Evolutionary conservation across 1,140 invertebrate genomes (phyloP).

Genomic region (Drosophila lacertosa): DNA sequence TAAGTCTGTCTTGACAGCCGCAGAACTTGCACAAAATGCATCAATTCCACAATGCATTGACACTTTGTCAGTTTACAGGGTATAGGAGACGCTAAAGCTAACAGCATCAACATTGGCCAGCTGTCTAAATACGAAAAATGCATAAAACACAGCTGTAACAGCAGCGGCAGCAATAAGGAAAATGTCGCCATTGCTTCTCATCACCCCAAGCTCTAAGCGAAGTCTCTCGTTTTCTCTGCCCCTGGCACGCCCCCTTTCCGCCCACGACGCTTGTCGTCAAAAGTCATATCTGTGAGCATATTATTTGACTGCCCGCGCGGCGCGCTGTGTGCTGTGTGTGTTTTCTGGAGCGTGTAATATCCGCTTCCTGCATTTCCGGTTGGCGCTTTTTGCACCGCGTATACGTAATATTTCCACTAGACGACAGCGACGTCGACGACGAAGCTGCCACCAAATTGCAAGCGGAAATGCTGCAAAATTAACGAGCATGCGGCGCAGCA

Average conservation of each 20-base stretch:
- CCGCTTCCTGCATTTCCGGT: constrained; percentile 82
- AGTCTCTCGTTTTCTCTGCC: too few species aligned
- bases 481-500: constrained; percentile 64
- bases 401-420: constrained; percentile 58
- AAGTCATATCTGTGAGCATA: constrained; percentile 77
- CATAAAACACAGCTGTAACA: constrained; percentile 53
- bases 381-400: constrained; percentile 52
- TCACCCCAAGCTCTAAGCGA: background rate
- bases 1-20: too few species aligned
- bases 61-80: background rate
- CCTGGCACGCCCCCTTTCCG: background rate
- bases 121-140: constrained; percentile 72
- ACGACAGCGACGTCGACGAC: constrained; percentile 27
- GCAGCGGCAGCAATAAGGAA: constrained; percentile 36
- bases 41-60: background rate
- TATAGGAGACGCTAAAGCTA: constrained; percentile 7
- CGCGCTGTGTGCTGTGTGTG: constrained; percentile 47
- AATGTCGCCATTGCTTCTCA: constrained; percentile 27
- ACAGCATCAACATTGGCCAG: constrained; percentile 42
- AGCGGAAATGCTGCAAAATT: constrained; percentile 81
- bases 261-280: constrained; percentile 52
- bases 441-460: constrained; percentile 71
- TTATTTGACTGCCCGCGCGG: constrained; percentile 48
- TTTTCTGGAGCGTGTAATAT: constrained; percentile 81
- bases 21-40: background rate